A percentile compares a stretch with the other conserved stretches of the same genome.
Evolutionary conservation across 1,140 invertebrate genomes (phyloP).

Genomic region (Drosophila truncata): DNA sequence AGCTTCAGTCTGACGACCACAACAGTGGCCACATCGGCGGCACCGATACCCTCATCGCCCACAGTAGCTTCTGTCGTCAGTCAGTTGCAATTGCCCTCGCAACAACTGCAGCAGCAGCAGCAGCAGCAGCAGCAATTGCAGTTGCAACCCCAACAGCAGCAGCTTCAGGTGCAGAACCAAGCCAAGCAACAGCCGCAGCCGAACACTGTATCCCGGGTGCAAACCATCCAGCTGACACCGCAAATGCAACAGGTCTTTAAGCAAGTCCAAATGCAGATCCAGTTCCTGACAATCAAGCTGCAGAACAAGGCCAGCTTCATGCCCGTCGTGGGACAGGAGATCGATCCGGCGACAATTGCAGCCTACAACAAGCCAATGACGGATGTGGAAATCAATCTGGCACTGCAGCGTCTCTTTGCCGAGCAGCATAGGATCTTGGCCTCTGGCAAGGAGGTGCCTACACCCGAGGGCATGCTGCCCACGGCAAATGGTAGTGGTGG

Average conservation of each 20-base stretch:
- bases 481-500: constrained; percentile 56
- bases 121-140: constrained; percentile 85
- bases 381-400: constrained; percentile 84
- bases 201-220: constrained; percentile 86
- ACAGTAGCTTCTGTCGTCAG: constrained; percentile 26
- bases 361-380: constrained; percentile 82
- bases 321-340: constrained; percentile 61
- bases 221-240: constrained; percentile 88
- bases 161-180: constrained; percentile 23
- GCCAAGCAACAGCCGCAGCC: constrained; percentile 57
- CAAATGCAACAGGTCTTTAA: constrained; percentile 88
- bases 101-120: constrained; percentile 47
- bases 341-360: constrained; percentile 73
- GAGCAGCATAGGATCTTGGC: constrained; percentile 89
- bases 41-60: constrained; percentile 10
- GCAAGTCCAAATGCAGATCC: constrained; percentile 88
- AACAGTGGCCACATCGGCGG: constrained; percentile 33
- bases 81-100: constrained; percentile 46
- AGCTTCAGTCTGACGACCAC: constrained; percentile 51
- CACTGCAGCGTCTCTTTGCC: constrained; percentile 87
- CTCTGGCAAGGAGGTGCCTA: constrained; percentile 88
- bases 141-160: constrained; percentile 86
- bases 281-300: constrained; percentile 86
- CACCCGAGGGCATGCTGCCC: constrained; percentile 83
- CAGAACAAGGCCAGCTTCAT: constrained; percentile 75